Evolutionary conservation across 2,113 vertebrate genomes (phyloP).

Genomic region (Mionectes macconnelli): DNA sequence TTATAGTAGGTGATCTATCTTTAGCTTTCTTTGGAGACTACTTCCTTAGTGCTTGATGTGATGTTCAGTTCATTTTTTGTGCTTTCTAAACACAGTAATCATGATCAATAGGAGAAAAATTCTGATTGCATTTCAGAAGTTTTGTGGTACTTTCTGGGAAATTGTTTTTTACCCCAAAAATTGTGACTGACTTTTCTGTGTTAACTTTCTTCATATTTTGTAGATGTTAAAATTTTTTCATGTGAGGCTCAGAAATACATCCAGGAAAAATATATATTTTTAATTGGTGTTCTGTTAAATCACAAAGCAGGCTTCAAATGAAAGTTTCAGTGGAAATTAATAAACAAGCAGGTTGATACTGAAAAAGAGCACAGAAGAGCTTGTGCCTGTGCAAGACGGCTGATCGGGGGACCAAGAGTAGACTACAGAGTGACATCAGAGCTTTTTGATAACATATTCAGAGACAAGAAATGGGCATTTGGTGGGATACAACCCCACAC

Average conservation of each 20-base stretch:
- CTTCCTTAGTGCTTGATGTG: background rate
- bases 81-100: background rate
- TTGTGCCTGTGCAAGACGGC: background rate
- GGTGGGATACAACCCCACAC: background rate
- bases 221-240: background rate
- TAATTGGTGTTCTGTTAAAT: background rate
- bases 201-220: background rate
- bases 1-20: background rate
- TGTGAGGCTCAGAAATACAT: background rate
- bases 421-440: background rate
- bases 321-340: background rate
- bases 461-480: background rate
- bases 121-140: background rate
- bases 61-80: background rate
- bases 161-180: background rate
- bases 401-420: background rate
- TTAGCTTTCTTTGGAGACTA: background rate
- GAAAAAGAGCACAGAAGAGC: background rate
- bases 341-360: background rate
- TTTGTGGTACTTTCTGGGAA: background rate
- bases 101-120: background rate
- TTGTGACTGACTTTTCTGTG: background rate
- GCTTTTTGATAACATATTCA: background rate
- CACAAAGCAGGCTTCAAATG: background rate
- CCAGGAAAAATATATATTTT: background rate